Evolutionary conservation across 1,140 invertebrate genomes (phyloP).

Genomic region (Drosophila quadrilineata): DNA sequence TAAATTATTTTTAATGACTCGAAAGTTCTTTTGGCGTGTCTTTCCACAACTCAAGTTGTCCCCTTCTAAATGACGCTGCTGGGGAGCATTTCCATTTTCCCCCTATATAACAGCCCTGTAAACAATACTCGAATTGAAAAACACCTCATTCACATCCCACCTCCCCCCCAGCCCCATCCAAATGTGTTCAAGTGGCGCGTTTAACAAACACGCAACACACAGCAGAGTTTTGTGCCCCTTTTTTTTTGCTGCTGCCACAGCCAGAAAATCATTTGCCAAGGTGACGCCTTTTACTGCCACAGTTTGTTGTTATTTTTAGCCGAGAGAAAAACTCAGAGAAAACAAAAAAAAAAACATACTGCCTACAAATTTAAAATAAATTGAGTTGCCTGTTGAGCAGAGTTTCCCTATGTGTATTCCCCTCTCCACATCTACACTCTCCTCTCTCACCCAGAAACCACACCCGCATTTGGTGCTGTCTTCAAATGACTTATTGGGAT

Average conservation of each 20-base stretch:
- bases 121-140: constrained; percentile 29
- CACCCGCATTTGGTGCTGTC: constrained; percentile 32
- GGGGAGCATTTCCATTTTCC: constrained; percentile 54
- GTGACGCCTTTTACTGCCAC: constrained; percentile 70
- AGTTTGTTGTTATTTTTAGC: constrained; percentile 64
- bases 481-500: constrained; percentile 59
- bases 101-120: neutral
- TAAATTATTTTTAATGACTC: neutral
- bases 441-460: neutral
- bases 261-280: constrained; percentile 61
- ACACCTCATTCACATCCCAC: constrained; percentile 42
- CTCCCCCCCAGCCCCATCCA: neutral
- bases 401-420: neutral
- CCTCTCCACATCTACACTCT: neutral
- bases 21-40: neutral
- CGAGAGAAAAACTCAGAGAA: constrained; percentile 16
- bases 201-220: constrained; percentile 43
- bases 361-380: constrained; percentile 56
- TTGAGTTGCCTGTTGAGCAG: constrained; percentile 32
- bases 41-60: neutral
- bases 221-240: constrained; percentile 15
- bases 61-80: constrained; percentile 58
- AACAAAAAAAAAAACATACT: constrained; percentile 26
- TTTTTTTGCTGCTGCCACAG: constrained; percentile 19
- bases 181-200: constrained; percentile 47